Evolutionary conservation across 2,797 vertebrate genomes (phyloP).

Genomic region (Gadopsis marmoratus): DNA sequence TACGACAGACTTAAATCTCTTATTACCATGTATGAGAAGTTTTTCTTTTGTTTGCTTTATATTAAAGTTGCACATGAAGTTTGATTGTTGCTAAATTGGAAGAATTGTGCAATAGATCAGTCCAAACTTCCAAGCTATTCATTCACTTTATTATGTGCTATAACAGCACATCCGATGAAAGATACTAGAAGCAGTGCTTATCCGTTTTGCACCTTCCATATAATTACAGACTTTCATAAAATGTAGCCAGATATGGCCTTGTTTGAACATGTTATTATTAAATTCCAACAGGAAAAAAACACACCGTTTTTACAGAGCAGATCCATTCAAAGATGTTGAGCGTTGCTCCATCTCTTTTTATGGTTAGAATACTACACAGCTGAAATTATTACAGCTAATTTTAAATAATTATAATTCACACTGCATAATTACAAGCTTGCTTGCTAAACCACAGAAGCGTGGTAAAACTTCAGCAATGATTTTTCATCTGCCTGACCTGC

Average conservation of each 20-base stretch:
- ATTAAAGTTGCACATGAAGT: background rate
- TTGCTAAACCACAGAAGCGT: slow-evolving; percentile 41
- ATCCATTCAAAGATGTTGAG: slow-evolving; percentile 24
- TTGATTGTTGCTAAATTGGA: background rate
- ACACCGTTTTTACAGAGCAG: background rate
- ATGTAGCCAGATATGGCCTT: background rate
- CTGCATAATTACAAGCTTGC: slow-evolving; percentile 49
- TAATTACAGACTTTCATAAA: background rate
- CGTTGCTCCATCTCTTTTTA: slow-evolving; percentile 20
- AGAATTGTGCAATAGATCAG: background rate
- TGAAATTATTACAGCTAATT: background rate
- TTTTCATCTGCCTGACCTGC: slow-evolving; percentile 59
- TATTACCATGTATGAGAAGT: background rate
- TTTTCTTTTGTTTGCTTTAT: background rate
- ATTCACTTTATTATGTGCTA: background rate
- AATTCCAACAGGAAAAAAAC: background rate
- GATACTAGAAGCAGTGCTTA: background rate
- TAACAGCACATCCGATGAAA: background rate
- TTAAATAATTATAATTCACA: slow-evolving; percentile 45
- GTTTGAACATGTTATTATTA: slow-evolving; percentile 12
- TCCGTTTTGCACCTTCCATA: background rate
- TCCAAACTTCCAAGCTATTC: background rate
- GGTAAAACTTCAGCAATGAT: slow-evolving; percentile 45
- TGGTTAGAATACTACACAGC: slow-evolving; percentile 27
- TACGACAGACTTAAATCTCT: background rate